These are phyloP conservation scores for Dicycla oo DNA, from an alignment of 2,888 invertebrate genomes.

Conservation along the genomic window DNA sequence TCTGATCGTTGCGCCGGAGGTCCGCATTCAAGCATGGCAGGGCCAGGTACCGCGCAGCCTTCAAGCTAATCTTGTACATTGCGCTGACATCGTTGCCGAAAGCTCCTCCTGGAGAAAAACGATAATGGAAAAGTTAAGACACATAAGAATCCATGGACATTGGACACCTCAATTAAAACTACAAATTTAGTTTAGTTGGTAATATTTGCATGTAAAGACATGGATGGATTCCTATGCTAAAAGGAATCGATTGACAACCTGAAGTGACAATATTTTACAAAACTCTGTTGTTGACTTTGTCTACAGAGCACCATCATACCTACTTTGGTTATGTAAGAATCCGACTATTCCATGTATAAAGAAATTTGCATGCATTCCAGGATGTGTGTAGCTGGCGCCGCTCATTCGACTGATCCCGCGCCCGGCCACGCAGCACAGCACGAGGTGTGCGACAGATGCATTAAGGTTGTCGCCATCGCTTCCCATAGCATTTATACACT, in stretches of 20 bases:
- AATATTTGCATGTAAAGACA: background rate
- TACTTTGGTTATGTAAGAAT: conserved; percentile 76
- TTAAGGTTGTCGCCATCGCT: conserved; percentile 75
- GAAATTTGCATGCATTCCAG: conserved; percentile 85
- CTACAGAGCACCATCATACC: conserved; percentile 29
- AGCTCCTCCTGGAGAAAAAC: conserved; percentile 72
- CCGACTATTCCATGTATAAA: conserved; percentile 83
- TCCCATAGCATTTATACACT: conserved; percentile 73
- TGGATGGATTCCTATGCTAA: background rate
- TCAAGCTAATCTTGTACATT: conserved; percentile 75
- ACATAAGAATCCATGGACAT: background rate
- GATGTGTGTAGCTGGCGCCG: conserved; percentile 75
- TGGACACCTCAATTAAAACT: background rate
- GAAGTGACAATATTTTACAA: background rate
- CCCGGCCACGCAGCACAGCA: conserved; percentile 80
- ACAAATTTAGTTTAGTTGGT: no score
- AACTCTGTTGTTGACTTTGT: background rate
- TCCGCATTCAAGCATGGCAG: conserved; percentile 84
- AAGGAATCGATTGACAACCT: background rate
- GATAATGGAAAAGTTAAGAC: background rate
- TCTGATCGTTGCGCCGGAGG: conserved; percentile 71
- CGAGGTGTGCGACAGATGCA: conserved; percentile 80
- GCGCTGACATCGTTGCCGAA: conserved; percentile 76
- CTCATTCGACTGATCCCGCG: conserved; percentile 66
- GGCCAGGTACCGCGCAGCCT: conserved; percentile 79